These are phyloP conservation scores for Australoheros facetus DNA, from an alignment of 2,797 vertebrate genomes.

Conservation along the genomic window DNA sequence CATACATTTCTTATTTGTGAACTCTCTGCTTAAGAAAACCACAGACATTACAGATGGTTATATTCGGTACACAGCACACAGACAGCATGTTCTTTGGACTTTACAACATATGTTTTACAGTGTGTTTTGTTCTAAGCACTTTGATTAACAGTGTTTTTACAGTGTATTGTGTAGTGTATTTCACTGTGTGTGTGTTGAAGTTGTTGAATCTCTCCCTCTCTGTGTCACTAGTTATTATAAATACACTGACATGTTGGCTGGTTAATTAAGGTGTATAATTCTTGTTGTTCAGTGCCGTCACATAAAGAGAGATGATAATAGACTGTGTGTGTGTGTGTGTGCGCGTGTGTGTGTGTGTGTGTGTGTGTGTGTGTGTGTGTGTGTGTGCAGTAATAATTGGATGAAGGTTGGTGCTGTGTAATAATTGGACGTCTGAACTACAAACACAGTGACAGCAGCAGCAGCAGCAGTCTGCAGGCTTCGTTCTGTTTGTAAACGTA, in stretches of 20 bases:
- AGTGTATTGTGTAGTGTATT: slow-evolving; percentile 40
- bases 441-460: slow-evolving; percentile 66
- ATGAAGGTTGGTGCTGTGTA: slow-evolving; percentile 70
- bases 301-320: slow-evolving; percentile 71
- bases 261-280: slow-evolving; percentile 78
- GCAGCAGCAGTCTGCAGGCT: slow-evolving; percentile 31
- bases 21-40: not conserved
- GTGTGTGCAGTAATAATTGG: slow-evolving; percentile 66
- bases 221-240: slow-evolving; percentile 69
- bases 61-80: not conserved
- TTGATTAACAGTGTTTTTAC: slow-evolving; percentile 28
- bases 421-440: slow-evolving; percentile 70
- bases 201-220: slow-evolving; percentile 48
- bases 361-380: slow-evolving; percentile 18
- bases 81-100: not conserved
- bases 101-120: slow-evolving; percentile 8
- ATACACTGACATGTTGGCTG: slow-evolving; percentile 76
- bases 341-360: slow-evolving; percentile 18
- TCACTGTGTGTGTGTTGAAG: slow-evolving; percentile 34
- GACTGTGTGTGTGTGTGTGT: slow-evolving; percentile 39
- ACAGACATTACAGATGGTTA: not conserved
- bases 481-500: slow-evolving; percentile 53
- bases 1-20: too few relatives aligned
- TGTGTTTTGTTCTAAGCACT: slow-evolving; percentile 7
- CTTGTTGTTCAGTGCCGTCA: slow-evolving; percentile 72